Conservation (phyloP, 2,113 vertebrate genomes). For the Chascanopsetta lugubris region DNA sequence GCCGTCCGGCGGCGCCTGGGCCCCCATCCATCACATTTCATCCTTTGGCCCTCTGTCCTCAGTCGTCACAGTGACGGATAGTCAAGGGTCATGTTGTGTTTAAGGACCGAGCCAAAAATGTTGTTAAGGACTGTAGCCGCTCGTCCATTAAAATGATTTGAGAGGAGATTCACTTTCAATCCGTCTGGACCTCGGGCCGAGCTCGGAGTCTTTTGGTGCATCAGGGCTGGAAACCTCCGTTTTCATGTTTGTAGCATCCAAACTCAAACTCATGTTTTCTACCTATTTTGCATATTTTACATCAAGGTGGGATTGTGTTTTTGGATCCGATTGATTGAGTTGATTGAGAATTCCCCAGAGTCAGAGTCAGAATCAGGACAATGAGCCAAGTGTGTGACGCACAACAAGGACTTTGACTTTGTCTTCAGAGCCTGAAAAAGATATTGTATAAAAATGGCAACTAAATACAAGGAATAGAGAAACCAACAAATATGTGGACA, state of each 20-base stretch:
- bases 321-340: too few relatives aligned
- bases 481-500: too few relatives aligned
- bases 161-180: conserved; percentile 38
- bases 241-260: neutral
- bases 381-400: too few relatives aligned
- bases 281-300: neutral
- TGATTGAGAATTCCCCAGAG: too few relatives aligned
- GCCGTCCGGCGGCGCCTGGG: conserved; percentile 2
- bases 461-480: too few relatives aligned
- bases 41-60: conserved; percentile 29
- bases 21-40: conserved; percentile 42
- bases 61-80: conserved; percentile 34
- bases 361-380: too few relatives aligned
- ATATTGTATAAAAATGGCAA: too few relatives aligned
- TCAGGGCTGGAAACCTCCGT: neutral
- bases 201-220: conserved; percentile 11
- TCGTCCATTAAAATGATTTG: conserved; percentile 58
- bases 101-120: conserved; percentile 23
- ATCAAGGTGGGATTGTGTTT: too few relatives aligned
- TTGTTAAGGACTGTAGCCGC: conserved; percentile 24
- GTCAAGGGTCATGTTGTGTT: conserved; percentile 33
- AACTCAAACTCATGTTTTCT: too few relatives aligned
- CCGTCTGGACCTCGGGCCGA: conserved; percentile 28
- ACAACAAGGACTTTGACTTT: too few relatives aligned
- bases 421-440: too few relatives aligned